Evolutionary conservation across 2,113 vertebrate species (phyloP), one percentile per base, ranked within the genome.

Genomic region (Channa maculata): DNA sequence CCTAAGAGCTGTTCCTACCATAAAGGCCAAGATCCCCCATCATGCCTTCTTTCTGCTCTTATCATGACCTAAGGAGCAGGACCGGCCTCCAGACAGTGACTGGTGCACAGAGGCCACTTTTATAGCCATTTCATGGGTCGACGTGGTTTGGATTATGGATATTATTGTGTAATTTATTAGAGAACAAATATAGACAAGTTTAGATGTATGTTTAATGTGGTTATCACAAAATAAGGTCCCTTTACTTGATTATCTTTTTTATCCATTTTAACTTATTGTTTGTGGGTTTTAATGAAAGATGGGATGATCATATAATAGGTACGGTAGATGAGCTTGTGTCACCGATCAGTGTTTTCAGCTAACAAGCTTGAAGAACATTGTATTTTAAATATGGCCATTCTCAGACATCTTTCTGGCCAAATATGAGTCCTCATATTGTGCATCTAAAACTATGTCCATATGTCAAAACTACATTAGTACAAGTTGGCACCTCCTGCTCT

Each of bases 151-250:
- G 86, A 83, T 86, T 85, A 54, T 84, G 69, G 72, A 88, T 87
- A 85, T 92, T 90, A 88, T 87, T 84, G 89, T 92, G 92, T 93
- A 90, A 92, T 90, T 93, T 93, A 91, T 92, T 93, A 93, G 91
- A 92, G 65, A 82, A 89, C 58, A 86, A 88, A 89, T 79, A 86
- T 93, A 91, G 90, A 83, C 57, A 83, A 79, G 79, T 93, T 75
- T 91, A 91, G 88, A 88, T 92, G 89, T 92, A 90, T 85, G 86
- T 92, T 92, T 94, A 91, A 91, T 92, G 90, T 92, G 89, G 91
- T 90, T 92, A 87, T 86, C 90, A 87, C 87, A 89, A 92, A 93
- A 93, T 92, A 92, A 93, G 91, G 91, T 94, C 94, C 94, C 94
- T 94, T 94, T 95, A 95, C 92, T 93, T 91, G 86, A 93, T 86